Evolutionary conservation across 1,140 invertebrate genomes (phyloP).

Genomic region (Stegodyphus dumicola): DNA sequence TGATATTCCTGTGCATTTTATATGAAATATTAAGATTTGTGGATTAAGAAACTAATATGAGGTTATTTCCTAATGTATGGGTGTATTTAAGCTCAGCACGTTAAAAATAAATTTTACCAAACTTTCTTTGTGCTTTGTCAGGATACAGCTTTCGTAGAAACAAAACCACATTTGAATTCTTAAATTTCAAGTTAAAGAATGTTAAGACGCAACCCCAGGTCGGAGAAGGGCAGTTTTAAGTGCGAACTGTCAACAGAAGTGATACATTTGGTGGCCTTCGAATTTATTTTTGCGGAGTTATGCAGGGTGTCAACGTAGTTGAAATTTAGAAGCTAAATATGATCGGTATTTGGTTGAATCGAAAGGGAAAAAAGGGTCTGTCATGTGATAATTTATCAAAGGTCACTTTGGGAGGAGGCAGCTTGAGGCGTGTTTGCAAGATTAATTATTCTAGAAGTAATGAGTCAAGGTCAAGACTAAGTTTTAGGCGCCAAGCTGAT

Average conservation of each 20-base stretch:
- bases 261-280: background rate
- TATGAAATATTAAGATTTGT: too few relatives aligned
- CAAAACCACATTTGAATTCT: background rate
- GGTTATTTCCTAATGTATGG: too few relatives aligned
- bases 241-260: background rate
- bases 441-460: constrained; percentile 21
- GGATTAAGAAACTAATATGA: too few relatives aligned
- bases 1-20: too few relatives aligned
- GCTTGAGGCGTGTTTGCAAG: constrained; percentile 24
- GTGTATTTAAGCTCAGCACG: too few relatives aligned
- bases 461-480: constrained; percentile 32
- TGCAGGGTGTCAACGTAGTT: constrained; percentile 6
- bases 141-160: too few relatives aligned
- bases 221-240: background rate
- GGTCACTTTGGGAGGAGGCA: constrained; percentile 6
- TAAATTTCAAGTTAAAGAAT: background rate
- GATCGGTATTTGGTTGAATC: background rate
- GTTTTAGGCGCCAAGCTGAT: constrained; percentile 6
- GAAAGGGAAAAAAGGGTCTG: background rate
- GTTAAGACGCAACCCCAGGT: background rate
- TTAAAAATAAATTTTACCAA: too few relatives aligned
- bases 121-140: too few relatives aligned
- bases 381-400: constrained; percentile 1
- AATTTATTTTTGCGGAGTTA: background rate
- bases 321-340: constrained; percentile 14